Evolutionary conservation across 2,113 vertebrate species (phyloP), one percentile per base, ranked within the genome.

Genomic region (Grammomys dolichurus): DNA sequence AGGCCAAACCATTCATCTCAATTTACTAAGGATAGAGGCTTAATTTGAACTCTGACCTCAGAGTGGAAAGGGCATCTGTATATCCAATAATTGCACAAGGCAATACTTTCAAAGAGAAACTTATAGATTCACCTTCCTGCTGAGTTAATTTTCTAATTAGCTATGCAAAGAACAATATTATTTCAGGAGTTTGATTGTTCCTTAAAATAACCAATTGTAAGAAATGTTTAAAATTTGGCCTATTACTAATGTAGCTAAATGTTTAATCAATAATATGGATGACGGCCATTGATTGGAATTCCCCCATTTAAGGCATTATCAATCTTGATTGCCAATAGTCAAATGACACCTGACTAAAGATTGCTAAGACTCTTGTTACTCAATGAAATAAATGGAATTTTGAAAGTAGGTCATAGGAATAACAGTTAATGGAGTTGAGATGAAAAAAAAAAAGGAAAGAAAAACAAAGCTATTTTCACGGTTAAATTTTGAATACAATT

Each of bases 1-100:
- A 98, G 80, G 58, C 95, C 88, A 97, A 98, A 72, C 89, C 95
- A 98, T 98, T 98, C 97, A 98, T 98, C 98, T 98, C 98, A 98
- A 98, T 98, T 98, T 98, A 98, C 94, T 98, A 97, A 97, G 82
- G 90, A 95, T 85, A 78, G 95, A 96, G 96, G 97, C 97, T 97
- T 98, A 98, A 98, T 98, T 96, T 98, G 97, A 98, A 98, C 95
- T 97, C 92, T 98, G 98, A 96, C 96, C 97, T 98, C 93, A 93
- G 78, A 98, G 98, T 97, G 96, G 93, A 98, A 98, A 98, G 98
- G 97, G 89, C 96, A 98, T 80, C 46, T 86, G 36, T 98, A 93
- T 87, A 97, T 95, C 48, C 97, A 97, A 63, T 91, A 93, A 96
- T 77, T 70, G 48, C 14, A 81, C 20, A 81, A 95, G 14, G 28